phyloP scores from a whole-genome alignment of 2,113 vertebrate genomes.

The Sorex araneus region DNA sequence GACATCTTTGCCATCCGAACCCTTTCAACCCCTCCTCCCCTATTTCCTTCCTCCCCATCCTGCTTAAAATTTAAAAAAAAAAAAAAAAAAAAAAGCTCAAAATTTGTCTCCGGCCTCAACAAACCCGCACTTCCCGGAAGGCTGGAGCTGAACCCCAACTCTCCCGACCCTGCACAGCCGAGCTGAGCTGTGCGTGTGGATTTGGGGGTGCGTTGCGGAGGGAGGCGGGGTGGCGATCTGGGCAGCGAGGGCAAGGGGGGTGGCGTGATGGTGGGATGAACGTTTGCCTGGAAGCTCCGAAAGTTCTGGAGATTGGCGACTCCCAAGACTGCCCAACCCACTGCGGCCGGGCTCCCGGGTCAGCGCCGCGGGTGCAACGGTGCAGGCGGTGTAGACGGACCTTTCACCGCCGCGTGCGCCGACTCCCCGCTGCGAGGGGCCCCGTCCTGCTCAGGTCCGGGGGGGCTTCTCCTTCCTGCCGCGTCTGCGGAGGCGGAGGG shows the following conservation, averaged over 20 bases:
- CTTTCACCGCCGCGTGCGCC: no score
- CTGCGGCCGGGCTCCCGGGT: not conserved
- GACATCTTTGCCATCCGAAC: not conserved
- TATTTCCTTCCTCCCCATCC: no score
- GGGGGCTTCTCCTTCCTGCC: no score
- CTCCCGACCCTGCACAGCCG: not conserved
- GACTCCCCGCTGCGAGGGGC: no score
- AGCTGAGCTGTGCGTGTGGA: not conserved
- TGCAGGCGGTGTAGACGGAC: not conserved
- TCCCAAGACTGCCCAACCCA: not conserved
- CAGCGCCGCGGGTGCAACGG: not conserved
- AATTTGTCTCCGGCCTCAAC: not conserved
- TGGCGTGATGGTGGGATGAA: rapidly evolving
- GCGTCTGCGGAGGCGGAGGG: not conserved
- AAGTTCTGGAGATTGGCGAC: not conserved
- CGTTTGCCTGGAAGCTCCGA: not conserved
- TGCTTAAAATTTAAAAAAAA: no score
- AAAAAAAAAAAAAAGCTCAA: not conserved
- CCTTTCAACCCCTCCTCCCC: no score
- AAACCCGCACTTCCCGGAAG: not conserved
- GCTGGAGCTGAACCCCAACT: not conserved
- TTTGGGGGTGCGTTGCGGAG: no score
- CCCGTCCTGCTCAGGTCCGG: no score
- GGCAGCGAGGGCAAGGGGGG: no score
- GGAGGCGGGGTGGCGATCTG: no score